phyloP scores from a whole-genome alignment of 2,888 invertebrate genomes.

The Himalopsyche japonica region DNA sequence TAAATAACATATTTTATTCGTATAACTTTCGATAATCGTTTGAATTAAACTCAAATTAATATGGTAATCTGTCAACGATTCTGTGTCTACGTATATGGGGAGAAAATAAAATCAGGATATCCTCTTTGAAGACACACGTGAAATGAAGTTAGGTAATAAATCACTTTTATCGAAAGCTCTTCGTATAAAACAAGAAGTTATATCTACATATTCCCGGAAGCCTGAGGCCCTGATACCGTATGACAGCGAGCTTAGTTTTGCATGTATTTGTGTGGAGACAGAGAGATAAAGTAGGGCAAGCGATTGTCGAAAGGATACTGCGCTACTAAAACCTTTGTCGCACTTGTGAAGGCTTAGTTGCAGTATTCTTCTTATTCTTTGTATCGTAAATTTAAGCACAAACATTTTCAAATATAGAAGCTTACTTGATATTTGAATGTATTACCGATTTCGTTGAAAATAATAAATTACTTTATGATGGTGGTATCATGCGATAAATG shows the following conservation, averaged over 20 bases:
- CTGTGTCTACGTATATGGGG: background rate
- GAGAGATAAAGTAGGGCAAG: constrained; percentile 6
- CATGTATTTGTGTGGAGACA: constrained; percentile 3
- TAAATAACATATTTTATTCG: no score
- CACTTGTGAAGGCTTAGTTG: background rate
- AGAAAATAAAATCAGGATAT: background rate
- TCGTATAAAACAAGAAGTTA: constrained; percentile 19
- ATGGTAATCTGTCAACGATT: background rate
- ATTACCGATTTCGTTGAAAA: no score
- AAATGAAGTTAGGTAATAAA: constrained; percentile 14
- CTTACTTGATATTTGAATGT: background rate
- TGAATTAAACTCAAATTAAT: background rate
- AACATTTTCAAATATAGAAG: no score
- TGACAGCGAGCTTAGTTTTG: constrained; percentile 16
- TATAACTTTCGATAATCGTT: no score
- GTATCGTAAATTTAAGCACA: no score
- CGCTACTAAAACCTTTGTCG: background rate
- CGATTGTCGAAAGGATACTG: constrained; percentile 8
- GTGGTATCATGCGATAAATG: no score
- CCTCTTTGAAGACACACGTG: background rate
- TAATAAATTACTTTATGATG: no score
- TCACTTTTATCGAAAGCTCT: constrained; percentile 27
- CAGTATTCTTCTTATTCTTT: no score
- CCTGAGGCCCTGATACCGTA: background rate
- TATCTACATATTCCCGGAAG: background rate